Conservation (phyloP, 2,113 vertebrate genomes). For the Misgurnus anguillicaudatus region DNA sequence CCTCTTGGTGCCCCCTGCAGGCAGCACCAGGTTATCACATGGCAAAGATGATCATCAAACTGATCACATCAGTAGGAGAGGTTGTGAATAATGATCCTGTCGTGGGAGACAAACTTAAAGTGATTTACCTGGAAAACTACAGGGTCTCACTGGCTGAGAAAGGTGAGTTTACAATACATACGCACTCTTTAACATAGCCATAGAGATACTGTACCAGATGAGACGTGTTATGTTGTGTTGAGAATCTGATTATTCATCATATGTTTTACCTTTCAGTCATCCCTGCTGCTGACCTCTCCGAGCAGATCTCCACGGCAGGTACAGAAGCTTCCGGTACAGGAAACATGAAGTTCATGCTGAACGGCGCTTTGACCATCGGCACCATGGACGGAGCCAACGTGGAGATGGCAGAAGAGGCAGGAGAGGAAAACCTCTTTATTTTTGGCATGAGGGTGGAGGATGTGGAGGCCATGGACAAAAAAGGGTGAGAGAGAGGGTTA, state of each 20-base stretch:
- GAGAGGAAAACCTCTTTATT: conserved; percentile 88
- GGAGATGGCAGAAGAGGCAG: conserved; percentile 89
- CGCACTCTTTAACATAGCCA: too few species aligned
- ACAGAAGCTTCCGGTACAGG: conserved; percentile 88
- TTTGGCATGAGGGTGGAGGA: conserved; percentile 87
- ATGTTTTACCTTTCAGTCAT: conserved; percentile 72
- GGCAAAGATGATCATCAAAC: conserved; percentile 91
- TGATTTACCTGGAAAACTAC: conserved; percentile 90
- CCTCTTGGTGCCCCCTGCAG: conserved; percentile 62
- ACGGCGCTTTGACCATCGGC: conserved; percentile 87
- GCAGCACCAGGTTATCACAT: conserved; percentile 90
- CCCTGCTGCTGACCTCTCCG: conserved; percentile 84
- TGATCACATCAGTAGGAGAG: conserved; percentile 81
- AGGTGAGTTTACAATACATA: conserved; percentile 64
- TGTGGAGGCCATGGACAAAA: conserved; percentile 79
- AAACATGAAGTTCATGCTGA: conserved; percentile 96
- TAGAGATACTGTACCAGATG: background rate
- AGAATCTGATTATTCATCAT: background rate
- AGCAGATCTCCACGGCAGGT: conserved; percentile 90
- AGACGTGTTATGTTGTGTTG: background rate
- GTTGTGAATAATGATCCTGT: conserved; percentile 84
- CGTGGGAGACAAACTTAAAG: conserved; percentile 82
- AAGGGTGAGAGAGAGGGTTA: conserved; percentile 71
- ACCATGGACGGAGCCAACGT: conserved; percentile 90
- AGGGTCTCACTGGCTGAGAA: conserved; percentile 87